phyloP scores from a whole-genome alignment of 2,797 vertebrate genomes.

The Anisognathus igniventris region DNA sequence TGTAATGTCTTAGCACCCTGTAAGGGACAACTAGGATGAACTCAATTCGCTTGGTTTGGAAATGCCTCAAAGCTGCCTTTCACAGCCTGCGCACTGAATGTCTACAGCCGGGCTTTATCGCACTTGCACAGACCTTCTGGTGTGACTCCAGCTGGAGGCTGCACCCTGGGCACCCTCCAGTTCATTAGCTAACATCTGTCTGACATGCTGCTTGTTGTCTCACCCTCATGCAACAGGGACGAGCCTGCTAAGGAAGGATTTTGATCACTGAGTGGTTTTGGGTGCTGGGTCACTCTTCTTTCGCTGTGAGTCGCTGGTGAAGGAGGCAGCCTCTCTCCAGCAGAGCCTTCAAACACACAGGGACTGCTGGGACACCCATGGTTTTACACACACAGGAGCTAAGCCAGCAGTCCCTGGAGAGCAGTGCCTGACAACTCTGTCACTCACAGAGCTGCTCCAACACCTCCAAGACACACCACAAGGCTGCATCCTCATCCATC shows the following conservation, averaged over 20 bases:
- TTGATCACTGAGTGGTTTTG: neutral
- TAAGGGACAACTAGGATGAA: neutral
- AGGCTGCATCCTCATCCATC: neutral
- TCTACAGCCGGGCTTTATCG: accelerated
- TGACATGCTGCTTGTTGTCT: neutral
- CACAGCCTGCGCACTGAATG: neutral
- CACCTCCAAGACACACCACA: neutral
- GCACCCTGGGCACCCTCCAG: neutral
- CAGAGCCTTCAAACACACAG: neutral
- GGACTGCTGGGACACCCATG: neutral
- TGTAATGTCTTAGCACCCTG: neutral
- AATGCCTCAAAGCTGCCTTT: neutral
- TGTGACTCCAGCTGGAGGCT: neutral
- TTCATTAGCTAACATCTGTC: neutral
- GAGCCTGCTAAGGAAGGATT: neutral
- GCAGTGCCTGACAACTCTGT: neutral
- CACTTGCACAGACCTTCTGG: neutral
- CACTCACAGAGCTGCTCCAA: neutral
- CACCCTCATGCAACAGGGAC: neutral
- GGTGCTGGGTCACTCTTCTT: neutral
- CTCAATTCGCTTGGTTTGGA: neutral
- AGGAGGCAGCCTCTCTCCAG: neutral
- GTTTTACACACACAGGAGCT: neutral
- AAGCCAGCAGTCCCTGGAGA: neutral
- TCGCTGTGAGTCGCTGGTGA: neutral